phyloP scores from a whole-genome alignment of 2,888 invertebrate species.

The Rhagonycha fulva region DNA sequence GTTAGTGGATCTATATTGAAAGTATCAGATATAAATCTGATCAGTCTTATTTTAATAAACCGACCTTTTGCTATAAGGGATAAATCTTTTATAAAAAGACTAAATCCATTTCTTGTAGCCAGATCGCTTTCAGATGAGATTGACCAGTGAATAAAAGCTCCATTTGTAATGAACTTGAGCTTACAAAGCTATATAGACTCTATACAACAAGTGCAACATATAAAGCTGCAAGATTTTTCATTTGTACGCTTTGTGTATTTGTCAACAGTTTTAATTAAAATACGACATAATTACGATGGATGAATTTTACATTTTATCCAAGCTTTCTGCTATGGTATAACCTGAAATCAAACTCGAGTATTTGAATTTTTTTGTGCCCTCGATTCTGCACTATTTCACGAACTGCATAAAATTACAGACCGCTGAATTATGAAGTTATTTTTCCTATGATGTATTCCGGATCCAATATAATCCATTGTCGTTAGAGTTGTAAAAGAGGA shows the following conservation, averaged over 20 bases:
- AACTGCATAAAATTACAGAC: no score
- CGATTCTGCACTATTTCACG: background rate
- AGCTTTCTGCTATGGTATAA: background rate
- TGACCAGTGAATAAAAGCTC: conserved; percentile 55
- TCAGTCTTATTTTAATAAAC: conserved; percentile 36
- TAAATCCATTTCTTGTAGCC: conserved; percentile 52
- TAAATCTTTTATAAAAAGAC: conserved; percentile 36
- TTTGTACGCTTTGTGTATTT: conserved; percentile 10
- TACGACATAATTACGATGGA: background rate
- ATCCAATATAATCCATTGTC: background rate
- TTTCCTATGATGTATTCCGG: background rate
- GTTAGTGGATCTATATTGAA: conserved; percentile 33
- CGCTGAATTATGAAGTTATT: background rate
- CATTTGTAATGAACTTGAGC: conserved; percentile 55
- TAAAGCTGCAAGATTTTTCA: conserved; percentile 25
- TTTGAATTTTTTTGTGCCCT: background rate
- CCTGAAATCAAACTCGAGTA: background rate
- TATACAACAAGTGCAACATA: conserved; percentile 37
- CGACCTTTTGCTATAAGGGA: conserved; percentile 35
- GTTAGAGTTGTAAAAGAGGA: background rate
- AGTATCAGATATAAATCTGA: conserved; percentile 37
- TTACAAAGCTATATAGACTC: conserved; percentile 42
- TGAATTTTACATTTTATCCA: no score
- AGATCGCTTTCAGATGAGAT: conserved; percentile 55
- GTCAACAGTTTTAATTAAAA: conserved; percentile 14